Base-by-base conservation (phyloP, 1,140 invertebrate species). In the Trichonephila clavipes region DNA sequence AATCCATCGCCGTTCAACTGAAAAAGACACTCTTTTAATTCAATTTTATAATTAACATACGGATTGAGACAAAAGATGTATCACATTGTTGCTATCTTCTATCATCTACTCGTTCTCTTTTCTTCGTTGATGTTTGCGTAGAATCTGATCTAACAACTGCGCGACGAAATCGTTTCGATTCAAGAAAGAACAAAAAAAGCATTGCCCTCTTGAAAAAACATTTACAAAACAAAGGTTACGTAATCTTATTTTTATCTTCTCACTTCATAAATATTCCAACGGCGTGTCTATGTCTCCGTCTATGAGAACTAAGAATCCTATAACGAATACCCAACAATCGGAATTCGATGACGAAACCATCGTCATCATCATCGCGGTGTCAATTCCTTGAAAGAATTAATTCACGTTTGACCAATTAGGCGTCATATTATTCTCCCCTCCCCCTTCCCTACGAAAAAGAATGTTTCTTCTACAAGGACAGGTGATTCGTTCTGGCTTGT, bases 381-480 rank as follows among this genome's bases (percentile, higher is more conserved):
- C 72, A 40, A 40, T 77, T 34, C 18, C 5, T 77, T 6, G 18
- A 18, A 40, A 34, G 34, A 77, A 77, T 77, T 77, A 77, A 77
- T 77, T 77, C 34, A 34, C 28, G 5, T 40, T 34, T 28, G 16
- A 18, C 28, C 72, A 34, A 77, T 77, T 77, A 77, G 28, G 28
- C 16, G 72, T 77, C 24, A 40, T 7, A 77, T 77, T 19, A 51
- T 51, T 51, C 7, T 18, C 34, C 34, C 28, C 19, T 77, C 18
- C 34, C 40, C 28, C 34, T 77, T 40, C 10, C 51, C 51, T 7
- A 0, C 51, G 0, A 40, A 40, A 34, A 77, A 16, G 34, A 34
- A 77, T 77, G 24, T 16, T 18, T 77, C 28, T 77, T 18, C 72
- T 77, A 40, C 72, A 77, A 77, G 72, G 72, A 77, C 72, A 77